These are phyloP conservation scores for Spatula versicolor DNA, from an alignment of 2,797 vertebrate genomes.

Conservation along the genomic window DNA sequence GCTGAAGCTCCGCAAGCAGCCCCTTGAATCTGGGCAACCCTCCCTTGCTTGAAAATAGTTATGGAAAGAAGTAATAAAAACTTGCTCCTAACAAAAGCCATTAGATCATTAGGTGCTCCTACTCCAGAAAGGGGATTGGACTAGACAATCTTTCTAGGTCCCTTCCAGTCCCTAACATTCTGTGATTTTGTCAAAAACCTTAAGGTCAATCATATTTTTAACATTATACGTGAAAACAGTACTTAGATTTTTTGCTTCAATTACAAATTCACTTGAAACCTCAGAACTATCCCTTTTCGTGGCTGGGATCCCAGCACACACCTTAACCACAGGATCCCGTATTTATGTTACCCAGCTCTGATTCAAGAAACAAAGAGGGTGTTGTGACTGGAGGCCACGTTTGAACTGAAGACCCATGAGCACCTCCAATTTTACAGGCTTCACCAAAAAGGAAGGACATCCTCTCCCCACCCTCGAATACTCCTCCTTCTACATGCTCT, in stretches of 20 bases:
- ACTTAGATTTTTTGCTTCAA: background rate
- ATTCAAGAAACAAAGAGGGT: background rate
- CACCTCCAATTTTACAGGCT: background rate
- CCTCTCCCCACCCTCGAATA: conserved; percentile 43
- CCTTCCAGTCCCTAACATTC: no score
- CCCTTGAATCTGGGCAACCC: background rate
- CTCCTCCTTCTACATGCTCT: background rate
- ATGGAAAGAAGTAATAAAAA: background rate
- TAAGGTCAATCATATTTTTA: background rate
- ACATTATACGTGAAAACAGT: background rate
- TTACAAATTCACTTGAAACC: background rate
- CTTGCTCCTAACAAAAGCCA: background rate
- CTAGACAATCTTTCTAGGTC: no score
- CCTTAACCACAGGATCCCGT: background rate
- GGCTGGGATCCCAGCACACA: background rate
- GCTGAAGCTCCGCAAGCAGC: background rate
- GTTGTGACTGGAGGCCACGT: background rate
- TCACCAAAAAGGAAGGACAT: conserved; percentile 58
- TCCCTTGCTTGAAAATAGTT: background rate
- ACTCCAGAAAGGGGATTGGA: no score
- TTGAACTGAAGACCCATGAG: background rate
- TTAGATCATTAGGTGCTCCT: no score
- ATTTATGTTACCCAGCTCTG: fast-evolving
- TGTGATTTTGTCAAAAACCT: no score
- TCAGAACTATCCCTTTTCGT: background rate